Conservation (phyloP, 2,888 invertebrate genomes). For the Athalia circularis region DNA sequence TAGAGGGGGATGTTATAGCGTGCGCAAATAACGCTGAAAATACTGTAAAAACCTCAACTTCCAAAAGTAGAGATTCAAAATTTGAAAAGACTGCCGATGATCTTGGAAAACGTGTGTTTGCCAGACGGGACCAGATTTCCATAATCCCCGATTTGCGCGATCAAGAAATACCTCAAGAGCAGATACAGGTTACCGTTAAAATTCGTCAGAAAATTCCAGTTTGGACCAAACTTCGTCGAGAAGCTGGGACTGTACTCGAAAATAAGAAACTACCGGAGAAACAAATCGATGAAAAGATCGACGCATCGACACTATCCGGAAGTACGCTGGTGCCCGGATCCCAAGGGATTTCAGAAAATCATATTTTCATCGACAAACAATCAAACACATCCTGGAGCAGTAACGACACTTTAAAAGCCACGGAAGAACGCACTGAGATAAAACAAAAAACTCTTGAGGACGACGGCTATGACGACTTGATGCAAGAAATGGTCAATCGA, state of each 20-base stretch:
- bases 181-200: background rate
- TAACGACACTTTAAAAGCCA: background rate
- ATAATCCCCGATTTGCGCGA: background rate
- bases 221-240: background rate
- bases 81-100: background rate
- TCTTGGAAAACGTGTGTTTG: conserved; percentile 2
- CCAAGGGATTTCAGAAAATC: background rate
- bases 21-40: background rate
- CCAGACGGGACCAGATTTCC: background rate
- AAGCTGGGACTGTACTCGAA: background rate
- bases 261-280: background rate
- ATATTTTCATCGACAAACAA: background rate
- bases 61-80: background rate
- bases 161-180: background rate
- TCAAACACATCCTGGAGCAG: background rate
- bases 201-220: conserved; percentile 20
- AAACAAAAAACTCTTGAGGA: background rate
- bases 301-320: background rate
- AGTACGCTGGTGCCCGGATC: background rate
- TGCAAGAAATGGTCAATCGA: conserved; percentile 25
- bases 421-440: background rate
- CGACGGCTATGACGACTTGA: conserved; percentile 15
- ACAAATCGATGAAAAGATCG: background rate
- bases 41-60: background rate
- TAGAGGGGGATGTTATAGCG: background rate